These are phyloP conservation scores for Porites lobata DNA, from an alignment of 92 coral and sea anemone species.

Conservation along the genomic window DNA sequence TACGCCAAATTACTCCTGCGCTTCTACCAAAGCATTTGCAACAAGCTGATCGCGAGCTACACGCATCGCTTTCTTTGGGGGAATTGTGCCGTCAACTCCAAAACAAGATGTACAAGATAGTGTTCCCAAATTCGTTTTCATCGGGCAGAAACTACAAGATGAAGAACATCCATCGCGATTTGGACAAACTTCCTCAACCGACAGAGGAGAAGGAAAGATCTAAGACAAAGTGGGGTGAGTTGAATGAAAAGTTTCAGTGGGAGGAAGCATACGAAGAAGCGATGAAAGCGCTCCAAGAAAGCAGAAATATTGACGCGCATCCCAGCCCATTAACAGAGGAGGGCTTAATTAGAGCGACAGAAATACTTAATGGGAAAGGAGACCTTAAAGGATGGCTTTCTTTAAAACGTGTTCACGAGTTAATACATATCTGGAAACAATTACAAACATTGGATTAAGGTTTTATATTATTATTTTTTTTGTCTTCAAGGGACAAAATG, in stretches of 20 bases:
- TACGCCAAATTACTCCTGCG: constrained; percentile 26
- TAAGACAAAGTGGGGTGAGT: constrained; percentile 25
- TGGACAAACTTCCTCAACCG: constrained; percentile 46
- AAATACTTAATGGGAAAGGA: constrained; percentile 34
- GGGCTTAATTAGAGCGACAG: constrained; percentile 19
- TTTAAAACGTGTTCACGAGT: constrained; percentile 21
- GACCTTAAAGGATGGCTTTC: constrained; percentile 58
- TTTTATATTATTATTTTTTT: background rate
- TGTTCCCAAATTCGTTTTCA: constrained; percentile 43
- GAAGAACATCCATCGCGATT: constrained; percentile 51
- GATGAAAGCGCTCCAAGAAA: constrained; percentile 65
- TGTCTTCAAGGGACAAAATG: background rate
- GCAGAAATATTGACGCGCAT: constrained; percentile 64
- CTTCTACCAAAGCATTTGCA: constrained; percentile 17
- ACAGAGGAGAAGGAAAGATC: constrained; percentile 46
- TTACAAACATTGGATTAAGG: constrained; percentile 11
- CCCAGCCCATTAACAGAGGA: constrained; percentile 53
- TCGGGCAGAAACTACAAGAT: constrained; percentile 64
- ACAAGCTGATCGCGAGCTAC: constrained; percentile 20
- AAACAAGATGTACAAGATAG: constrained; percentile 48
- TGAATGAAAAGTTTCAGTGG: constrained; percentile 50
- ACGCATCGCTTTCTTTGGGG: constrained; percentile 49
- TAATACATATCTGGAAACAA: constrained; percentile 55
- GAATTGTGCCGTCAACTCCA: constrained; percentile 58
- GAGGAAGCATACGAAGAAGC: constrained; percentile 58